Evolutionary conservation across 2,113 vertebrate species (phyloP), one percentile per base, ranked within the genome.

Genomic region (Macquaria ambigua): DNA sequence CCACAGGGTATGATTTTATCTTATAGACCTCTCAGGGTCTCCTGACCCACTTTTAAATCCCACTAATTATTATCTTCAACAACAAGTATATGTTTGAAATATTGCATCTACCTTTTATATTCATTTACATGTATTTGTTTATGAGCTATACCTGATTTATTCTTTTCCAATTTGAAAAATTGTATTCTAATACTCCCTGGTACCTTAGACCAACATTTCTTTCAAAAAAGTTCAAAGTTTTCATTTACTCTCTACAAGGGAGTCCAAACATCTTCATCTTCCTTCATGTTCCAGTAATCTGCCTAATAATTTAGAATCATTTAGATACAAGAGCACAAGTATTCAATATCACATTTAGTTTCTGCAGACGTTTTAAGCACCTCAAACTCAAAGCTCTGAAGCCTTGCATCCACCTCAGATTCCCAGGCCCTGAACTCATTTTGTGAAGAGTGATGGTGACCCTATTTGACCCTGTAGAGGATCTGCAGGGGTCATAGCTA

Each of bases 371-470:
- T 69, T 48, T 39, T 11, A n/a, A 39, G 9, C 25, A 72, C 5
- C 41, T 66, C 67, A 37, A 56, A 79, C 28, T 56, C 25, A n/a
- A 41, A 84, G n/a, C 31, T 77, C 61, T 69, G 23, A 58, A 6
- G 34, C 34, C 3, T 11, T 39, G 25, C 12, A 3, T 77, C 64
- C 31, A 39, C 39, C 63, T 77, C 25, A 86, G 75, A 81, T 88
- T 90, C 79, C 73, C 77, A 86, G 85, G 79, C 55, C 41, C 79
- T 79, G 77, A 83, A 80, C 71, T 82, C 31, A 53, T 82, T 93
- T 87, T 77, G 66, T 76, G 64, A 86, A 87, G 91, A 90, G 77
- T 90, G 74, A 90, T 87, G 87, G 74, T 89, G 92, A 93, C 89
- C 90, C 87, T 81, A 25, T 75, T 67, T 86, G 90, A 95, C 92